Base-by-base conservation (phyloP, 2,113 vertebrate genomes). In the Calypte anna region DNA sequence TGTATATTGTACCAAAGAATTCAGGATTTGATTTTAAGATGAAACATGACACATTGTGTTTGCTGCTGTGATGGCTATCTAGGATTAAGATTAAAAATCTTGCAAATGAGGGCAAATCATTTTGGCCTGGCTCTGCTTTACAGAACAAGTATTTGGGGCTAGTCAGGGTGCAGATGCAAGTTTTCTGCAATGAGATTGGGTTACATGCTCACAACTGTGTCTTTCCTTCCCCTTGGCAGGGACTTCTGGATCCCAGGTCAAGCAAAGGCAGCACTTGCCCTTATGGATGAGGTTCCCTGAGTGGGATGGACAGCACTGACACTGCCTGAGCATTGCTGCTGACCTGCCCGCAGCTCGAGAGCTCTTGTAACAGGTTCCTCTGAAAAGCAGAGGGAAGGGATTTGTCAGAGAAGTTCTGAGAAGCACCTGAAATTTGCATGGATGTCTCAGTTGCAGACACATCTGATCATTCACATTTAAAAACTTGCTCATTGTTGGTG, bases 381-480 rank as follows among this genome's bases (percentile, higher is more conserved):
- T 12, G 86, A 24, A 18, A 76, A 84, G 59, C 48, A 50, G 59
- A 68, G 12, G 23, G 73, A 58, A 51, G 53, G 77, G 76, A 19
- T 58, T 70, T 33, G 48, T 22, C 66, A 27, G 24, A 67, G 25
- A 17, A 8, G 25, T 6, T 83, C 64, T 63, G 66, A 68, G 72
- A 48, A 92, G 48, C 15, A 22, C 6, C 53, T 13, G 25, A n/a
- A 53, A 18, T 24, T 21, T 30, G 30, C 1, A 1, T 0, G 17
- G 14, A 5, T 5, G 3, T 14, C 66, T 58, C 2, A 43, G 13
- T 31, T 3, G 12, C 27, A 14, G 16, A 0, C 4, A 23, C 51
- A 64, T 63, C 75, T 51, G 58, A 7, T 21, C 48, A 12, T 12
- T 44, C 48, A 4, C 30, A 5, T 5, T 12, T 33, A 1, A 46